Evolutionary conservation across 2,888 invertebrate genomes (phyloP).

Genomic region (Athalia cordata): DNA sequence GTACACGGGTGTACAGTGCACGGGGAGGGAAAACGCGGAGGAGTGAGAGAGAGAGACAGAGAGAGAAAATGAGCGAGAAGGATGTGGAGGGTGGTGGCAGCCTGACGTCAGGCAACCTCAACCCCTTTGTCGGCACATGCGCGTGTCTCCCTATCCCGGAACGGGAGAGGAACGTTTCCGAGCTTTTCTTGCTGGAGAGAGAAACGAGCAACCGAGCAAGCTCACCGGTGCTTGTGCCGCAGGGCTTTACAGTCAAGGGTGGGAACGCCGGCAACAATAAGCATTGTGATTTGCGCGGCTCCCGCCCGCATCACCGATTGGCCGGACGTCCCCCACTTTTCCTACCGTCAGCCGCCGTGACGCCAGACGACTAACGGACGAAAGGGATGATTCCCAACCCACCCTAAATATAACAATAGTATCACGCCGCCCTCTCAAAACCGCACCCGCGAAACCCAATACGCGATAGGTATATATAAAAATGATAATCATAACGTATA

Average conservation of each 20-base stretch:
- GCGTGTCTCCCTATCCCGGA: neutral
- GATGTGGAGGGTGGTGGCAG: neutral
- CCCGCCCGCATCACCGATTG: conserved; percentile 34
- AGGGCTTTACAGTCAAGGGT: conserved; percentile 54
- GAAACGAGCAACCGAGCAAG: neutral
- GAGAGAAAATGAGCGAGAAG: neutral
- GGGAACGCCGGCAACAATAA: conserved; percentile 72
- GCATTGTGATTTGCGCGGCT: conserved; percentile 73
- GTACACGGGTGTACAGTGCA: neutral
- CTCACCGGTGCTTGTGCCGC: neutral
- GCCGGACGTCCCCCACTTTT: conserved; percentile 29
- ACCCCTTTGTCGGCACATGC: conserved; percentile 45
- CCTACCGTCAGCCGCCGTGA: conserved; percentile 7
- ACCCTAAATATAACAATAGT: neutral
- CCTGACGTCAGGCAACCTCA: conserved; percentile 34
- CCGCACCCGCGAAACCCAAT: too few relatives aligned
- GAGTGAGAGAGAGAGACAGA: conserved; percentile 22
- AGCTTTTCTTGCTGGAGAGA: too few relatives aligned
- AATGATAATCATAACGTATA: too few relatives aligned
- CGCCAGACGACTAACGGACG: neutral
- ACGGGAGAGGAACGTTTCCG: neutral
- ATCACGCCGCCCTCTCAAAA: too few relatives aligned
- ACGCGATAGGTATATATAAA: too few relatives aligned
- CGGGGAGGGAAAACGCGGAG: neutral
- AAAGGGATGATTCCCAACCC: conserved; percentile 3